Evolutionary conservation across 2,797 vertebrate genomes (phyloP).

Genomic region (Peromyscus eremicus): DNA sequence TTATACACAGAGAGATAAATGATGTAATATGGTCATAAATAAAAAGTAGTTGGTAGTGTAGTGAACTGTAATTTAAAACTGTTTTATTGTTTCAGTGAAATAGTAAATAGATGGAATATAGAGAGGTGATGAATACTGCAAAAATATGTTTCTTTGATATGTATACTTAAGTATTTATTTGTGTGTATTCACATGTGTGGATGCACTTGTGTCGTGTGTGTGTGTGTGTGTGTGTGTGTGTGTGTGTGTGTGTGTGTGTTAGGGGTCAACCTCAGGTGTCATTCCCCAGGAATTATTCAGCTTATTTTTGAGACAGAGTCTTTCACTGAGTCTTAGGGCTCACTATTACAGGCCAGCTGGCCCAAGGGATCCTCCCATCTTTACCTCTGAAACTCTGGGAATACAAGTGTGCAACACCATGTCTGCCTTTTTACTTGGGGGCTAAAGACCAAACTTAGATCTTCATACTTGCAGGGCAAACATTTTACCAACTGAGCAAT

Average conservation of each 20-base stretch:
- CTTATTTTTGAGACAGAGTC: not conserved
- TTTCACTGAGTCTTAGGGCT: not conserved
- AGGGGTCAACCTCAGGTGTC: not conserved
- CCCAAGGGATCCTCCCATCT: not conserved
- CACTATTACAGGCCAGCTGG: not conserved
- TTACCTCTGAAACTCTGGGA: not conserved
- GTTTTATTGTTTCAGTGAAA: not conserved
- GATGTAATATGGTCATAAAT: not conserved
- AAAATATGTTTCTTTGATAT: constrained; percentile 67
- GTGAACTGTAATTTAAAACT: constrained; percentile 13
- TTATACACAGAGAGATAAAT: not conserved
- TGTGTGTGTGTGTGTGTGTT: not conserved
- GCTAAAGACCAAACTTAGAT: not conserved
- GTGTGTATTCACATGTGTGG: not conserved
- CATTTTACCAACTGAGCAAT: not conserved
- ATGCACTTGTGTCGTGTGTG: not conserved
- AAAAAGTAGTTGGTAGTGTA: not conserved
- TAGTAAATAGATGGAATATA: constrained; percentile 13
- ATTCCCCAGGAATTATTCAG: not conserved
- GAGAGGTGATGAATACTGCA: constrained; percentile 35
- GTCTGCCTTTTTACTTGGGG: not conserved
- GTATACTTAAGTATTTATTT: constrained; percentile 28
- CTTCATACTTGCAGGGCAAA: not conserved
- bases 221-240: too few relatives aligned
- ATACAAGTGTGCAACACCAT: not conserved